Evolutionary conservation across 2,113 vertebrate genomes (phyloP).

Genomic region (Ardeotis arabs): DNA sequence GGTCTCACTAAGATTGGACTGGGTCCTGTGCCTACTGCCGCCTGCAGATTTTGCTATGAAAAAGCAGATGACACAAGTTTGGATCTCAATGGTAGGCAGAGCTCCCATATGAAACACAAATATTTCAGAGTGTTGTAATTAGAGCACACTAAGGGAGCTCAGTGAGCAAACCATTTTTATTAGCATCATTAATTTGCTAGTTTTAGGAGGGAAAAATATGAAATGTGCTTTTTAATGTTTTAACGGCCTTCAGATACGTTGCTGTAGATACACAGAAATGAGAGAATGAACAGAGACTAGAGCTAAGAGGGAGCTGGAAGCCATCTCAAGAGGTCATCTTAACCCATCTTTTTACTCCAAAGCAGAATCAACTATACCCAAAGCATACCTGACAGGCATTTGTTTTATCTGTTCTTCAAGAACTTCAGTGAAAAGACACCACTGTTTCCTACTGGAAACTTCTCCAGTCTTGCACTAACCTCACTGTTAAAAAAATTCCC

Average conservation of each 20-base stretch:
- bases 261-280: background rate
- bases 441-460: background rate
- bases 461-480: background rate
- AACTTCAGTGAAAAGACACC: background rate
- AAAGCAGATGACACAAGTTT: constrained; percentile 9
- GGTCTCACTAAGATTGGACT: background rate
- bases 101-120: constrained; percentile 32
- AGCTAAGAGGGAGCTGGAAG: constrained; percentile 10
- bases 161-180: constrained; percentile 31
- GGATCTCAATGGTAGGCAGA: background rate
- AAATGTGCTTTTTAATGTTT: background rate
- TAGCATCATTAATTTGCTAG: constrained; percentile 37
- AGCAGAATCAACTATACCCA: background rate
- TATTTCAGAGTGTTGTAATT: constrained; percentile 54
- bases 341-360: background rate
- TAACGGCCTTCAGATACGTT: constrained; percentile 7
- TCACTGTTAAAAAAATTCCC: background rate
- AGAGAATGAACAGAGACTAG: background rate
- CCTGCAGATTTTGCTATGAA: background rate
- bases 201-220: constrained; percentile 16
- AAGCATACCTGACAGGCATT: background rate
- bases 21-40: background rate
- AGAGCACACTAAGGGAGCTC: background rate
- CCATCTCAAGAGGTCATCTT: constrained; percentile 17
- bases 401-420: background rate